Percentiles rank a stretch among this genome's conserved stretches.
Conservation (phyloP, 2,888 invertebrate genomes). For the Andrena haemorrhoa region DNA sequence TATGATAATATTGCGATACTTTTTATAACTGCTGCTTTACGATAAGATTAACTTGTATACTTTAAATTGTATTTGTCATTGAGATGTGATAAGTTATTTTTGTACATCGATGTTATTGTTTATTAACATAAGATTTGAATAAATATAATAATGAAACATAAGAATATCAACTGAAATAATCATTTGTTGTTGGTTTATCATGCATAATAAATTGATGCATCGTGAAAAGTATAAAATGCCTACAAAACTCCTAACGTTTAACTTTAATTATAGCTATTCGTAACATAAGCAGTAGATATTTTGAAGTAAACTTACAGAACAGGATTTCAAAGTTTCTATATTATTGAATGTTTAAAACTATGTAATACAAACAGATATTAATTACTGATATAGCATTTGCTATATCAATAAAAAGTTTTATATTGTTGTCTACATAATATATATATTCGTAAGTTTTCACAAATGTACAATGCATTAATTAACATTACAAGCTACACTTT, state of each 20-base stretch:
- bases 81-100: slow-evolving; percentile 23
- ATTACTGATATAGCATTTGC: slow-evolving; percentile 25
- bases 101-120: slow-evolving; percentile 6
- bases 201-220: neutral
- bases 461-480: slow-evolving; percentile 63
- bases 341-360: slow-evolving; percentile 24
- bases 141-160: slow-evolving; percentile 11
- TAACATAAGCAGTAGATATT: slow-evolving; percentile 1
- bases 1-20: slow-evolving; percentile 18
- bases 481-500: slow-evolving; percentile 54
- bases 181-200: neutral
- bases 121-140: slow-evolving; percentile 28
- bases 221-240: slow-evolving; percentile 3
- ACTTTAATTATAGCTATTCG: neutral
- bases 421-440: slow-evolving; percentile 54
- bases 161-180: neutral
- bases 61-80: slow-evolving; percentile 1
- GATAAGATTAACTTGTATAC: slow-evolving; percentile 5
- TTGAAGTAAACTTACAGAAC: slow-evolving; percentile 19
- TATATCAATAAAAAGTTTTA: slow-evolving; percentile 40
- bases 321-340: slow-evolving; percentile 20
- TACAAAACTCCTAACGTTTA: neutral
- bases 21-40: slow-evolving; percentile 6
- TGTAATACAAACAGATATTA: slow-evolving; percentile 32
- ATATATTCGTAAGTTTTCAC: slow-evolving; percentile 52